Evolutionary conservation across 2,888 invertebrate species (phyloP).

Genomic region (Conchocele bisecta): DNA sequence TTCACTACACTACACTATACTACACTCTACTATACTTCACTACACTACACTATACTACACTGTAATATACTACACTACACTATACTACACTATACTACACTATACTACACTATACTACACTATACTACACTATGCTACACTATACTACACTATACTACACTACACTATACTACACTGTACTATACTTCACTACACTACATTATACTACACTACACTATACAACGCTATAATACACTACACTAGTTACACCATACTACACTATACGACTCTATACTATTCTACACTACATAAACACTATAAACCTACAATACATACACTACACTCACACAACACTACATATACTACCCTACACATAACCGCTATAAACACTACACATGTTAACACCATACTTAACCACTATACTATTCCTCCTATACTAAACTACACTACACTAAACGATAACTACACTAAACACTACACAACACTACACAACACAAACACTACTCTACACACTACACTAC

Average conservation of each 20-base stretch:
- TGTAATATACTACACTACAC: too few relatives aligned
- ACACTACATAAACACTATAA: too few relatives aligned
- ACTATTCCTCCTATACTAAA: too few relatives aligned
- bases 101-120: conserved; percentile 16
- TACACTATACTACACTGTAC: conserved; percentile 5
- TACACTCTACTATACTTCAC: conserved; percentile 18
- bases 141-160: background rate
- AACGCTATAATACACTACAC: background rate
- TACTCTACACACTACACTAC: too few relatives aligned
- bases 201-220: conserved; percentile 1
- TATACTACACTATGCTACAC: conserved; percentile 2
- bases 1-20: conserved; percentile 15
- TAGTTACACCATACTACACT: conserved; percentile 10
- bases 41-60: background rate
- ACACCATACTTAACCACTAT: too few relatives aligned
- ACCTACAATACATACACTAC: too few relatives aligned
- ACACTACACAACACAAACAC: background rate
- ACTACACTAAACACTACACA: conserved; percentile 5
- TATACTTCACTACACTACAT: background rate
- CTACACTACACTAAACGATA: conserved; percentile 3
- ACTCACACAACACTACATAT: conserved; percentile 3
- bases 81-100: background rate
- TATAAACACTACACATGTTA: conserved; percentile 3
- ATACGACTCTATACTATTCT: conserved; percentile 10
- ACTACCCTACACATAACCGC: background rate